Evolutionary conservation across 2,113 vertebrate genomes (phyloP), one percentile per base, ranked within the genome.

Genomic region (Ranitomeya imitator): DNA sequence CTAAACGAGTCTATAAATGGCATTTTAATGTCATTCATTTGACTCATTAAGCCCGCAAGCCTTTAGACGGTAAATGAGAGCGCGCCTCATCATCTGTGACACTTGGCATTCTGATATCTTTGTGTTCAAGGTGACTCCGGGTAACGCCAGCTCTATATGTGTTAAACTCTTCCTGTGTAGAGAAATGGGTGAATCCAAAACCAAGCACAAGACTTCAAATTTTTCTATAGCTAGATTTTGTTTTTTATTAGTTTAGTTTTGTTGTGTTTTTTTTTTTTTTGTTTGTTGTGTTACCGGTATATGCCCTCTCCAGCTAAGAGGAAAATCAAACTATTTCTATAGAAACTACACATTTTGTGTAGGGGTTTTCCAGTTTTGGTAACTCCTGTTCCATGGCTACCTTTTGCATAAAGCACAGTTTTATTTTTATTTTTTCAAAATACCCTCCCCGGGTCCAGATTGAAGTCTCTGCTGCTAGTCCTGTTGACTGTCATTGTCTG

Each of bases 21-120:
- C 23, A 59, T 87, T 87, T 86, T 80, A 79, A 87, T 87, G 77
- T 77, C 45, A 37, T 65, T 55, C 37, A 54, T 57, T 52, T 67
- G 77, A 23, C 77, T 87, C 63, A 69, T 80, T 80, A 87, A 71
- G 86, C 61, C 77, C 55, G 60, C 0, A 51, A 65, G n/a, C 6
- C 51, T 23, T 23, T 52, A 69, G 61, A 55, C 16, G 60, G 15
- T 65, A 37, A 79, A 31, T 57, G 11, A 78, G 73, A 80, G 55
- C 12, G 52, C 45, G 78, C 51, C 74, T 71, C n/a, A 2, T 65
- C 61, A 63, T 23, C 31, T 67, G 61, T 57, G 59, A 79, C 60
- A 3, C 76, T 79, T 79, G 60, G 55, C 85, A 51, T 61, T 54
- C 52, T 54, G 23, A 31, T 52, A 60, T 52, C 61, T 59, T 18